Evolutionary conservation across 2,797 vertebrate genomes (phyloP).

Genomic region (Pagetopsis macropterus): DNA sequence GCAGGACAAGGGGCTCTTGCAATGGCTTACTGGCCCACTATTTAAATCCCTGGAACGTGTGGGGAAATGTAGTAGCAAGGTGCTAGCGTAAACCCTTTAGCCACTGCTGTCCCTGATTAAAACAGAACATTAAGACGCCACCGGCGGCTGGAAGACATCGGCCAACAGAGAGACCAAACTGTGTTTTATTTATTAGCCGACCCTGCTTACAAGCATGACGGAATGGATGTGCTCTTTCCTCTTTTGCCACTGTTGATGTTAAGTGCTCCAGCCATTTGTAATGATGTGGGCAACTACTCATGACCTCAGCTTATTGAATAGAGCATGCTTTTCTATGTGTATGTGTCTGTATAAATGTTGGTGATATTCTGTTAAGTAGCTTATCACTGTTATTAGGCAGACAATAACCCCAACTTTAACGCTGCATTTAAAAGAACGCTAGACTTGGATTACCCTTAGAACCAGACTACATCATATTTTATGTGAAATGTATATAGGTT

Average conservation of each 20-base stretch:
- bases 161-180: slow-evolving; percentile 55
- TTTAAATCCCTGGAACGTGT: slow-evolving; percentile 69
- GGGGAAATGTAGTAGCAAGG: slow-evolving; percentile 63
- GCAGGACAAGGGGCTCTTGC: slow-evolving; percentile 54
- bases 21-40: slow-evolving; percentile 61
- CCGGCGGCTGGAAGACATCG: slow-evolving; percentile 55
- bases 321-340: background rate
- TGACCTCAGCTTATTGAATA: slow-evolving; percentile 54
- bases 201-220: slow-evolving; percentile 65
- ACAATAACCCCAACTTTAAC: too few relatives aligned
- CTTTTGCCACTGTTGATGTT: slow-evolving; percentile 78
- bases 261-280: slow-evolving; percentile 41
- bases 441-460: slow-evolving; percentile 3
- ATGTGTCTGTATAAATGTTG: background rate
- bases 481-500: background rate
- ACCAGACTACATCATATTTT: background rate
- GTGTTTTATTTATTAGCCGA: slow-evolving; percentile 71
- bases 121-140: slow-evolving; percentile 80
- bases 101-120: slow-evolving; percentile 74
- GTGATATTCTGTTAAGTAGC: too few relatives aligned
- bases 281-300: slow-evolving; percentile 21
- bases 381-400: too few relatives aligned
- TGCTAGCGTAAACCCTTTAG: slow-evolving; percentile 72
- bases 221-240: slow-evolving; percentile 75
- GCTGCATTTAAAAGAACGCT: too few relatives aligned